Conservation (phyloP, 2,113 vertebrate genomes). For the Oreotragus oreotragus region DNA sequence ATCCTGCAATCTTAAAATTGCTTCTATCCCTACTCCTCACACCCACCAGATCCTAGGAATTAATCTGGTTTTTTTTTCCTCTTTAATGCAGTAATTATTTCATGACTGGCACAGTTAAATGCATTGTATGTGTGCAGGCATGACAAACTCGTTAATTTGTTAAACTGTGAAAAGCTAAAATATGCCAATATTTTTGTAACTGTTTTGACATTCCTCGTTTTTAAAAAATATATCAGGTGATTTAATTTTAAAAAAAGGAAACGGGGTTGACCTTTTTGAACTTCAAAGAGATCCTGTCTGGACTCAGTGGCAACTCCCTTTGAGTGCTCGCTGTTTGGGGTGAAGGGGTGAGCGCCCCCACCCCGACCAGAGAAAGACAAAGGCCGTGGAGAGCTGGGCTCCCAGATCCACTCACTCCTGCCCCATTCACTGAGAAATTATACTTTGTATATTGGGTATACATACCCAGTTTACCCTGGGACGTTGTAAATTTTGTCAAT, state of each 20-base stretch:
- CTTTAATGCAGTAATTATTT: not conserved
- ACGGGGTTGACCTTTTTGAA: not conserved
- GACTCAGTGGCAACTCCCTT: not conserved
- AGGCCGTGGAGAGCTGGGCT: not conserved
- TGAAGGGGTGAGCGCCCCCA: not conserved
- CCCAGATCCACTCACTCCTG: no score
- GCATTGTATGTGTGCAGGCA: not conserved
- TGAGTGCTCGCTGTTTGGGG: not conserved
- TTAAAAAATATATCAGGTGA: not conserved
- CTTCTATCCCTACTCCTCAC: not conserved
- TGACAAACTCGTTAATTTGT: not conserved
- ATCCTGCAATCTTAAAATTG: not conserved
- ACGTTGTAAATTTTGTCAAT: not conserved
- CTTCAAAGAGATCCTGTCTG: not conserved
- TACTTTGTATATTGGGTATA: not conserved
- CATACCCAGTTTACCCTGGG: not conserved
- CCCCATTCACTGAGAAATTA: not conserved
- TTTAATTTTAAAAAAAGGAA: not conserved
- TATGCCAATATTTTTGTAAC: not conserved
- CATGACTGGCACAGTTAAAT: not conserved
- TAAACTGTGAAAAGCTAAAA: constrained; percentile 1
- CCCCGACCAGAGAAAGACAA: not conserved
- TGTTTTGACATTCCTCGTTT: not conserved
- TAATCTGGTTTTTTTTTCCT: not conserved
- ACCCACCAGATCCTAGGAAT: not conserved